Base-by-base conservation (phyloP, 2,797 vertebrate genomes). In the Acanthopagrus latus region DNA sequence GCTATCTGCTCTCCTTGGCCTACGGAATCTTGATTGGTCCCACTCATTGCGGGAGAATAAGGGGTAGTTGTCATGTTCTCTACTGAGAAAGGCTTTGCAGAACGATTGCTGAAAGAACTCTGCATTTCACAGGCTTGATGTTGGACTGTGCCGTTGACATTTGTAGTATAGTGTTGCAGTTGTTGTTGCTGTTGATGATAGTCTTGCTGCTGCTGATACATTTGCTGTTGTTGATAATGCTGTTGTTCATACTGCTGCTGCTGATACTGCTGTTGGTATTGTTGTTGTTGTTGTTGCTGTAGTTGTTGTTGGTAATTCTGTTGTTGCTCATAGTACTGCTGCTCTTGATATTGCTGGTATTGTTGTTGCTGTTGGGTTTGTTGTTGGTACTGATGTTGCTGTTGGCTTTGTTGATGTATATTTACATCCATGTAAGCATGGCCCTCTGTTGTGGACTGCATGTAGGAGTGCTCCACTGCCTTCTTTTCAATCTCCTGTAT, bases 1-100 rank as follows among this genome's bases (percentile, higher is more conserved):
- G 98, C 98, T 71, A 99, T 98, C 80, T 95, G 95, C 85, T 99
- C 98, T 0, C 95, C 94, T 69, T 96, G 92, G 57, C 96, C 95
- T 0, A 83, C 68, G 64, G 86, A 93, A 69, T 97, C 97, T 72
- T 96, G 96, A 78, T 93, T 97, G 10, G 91, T 86, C 84, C 95
- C 48, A 76, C 85, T 95, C 69, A 93, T 84, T 29, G 88, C 41
- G 0, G 97, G 91, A 78, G 95, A 94, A 95, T 96, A 97, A 38
- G 95, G 93, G 33, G 92, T 78, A 2, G 95, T 88, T 9, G 88
- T 86, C 92, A 93, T 90, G 81, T 93, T 95, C 83, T 94, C 93
- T 25, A 92, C 94, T 0, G 93, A 90, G 83, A 99, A 99, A 70
- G 97, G 97, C 79, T 95, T 97, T 18, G 97, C 97, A 23, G 96